These are phyloP conservation scores for Chironomus riparius DNA, from an alignment of 2,888 invertebrate genomes.

Conservation along the genomic window DNA sequence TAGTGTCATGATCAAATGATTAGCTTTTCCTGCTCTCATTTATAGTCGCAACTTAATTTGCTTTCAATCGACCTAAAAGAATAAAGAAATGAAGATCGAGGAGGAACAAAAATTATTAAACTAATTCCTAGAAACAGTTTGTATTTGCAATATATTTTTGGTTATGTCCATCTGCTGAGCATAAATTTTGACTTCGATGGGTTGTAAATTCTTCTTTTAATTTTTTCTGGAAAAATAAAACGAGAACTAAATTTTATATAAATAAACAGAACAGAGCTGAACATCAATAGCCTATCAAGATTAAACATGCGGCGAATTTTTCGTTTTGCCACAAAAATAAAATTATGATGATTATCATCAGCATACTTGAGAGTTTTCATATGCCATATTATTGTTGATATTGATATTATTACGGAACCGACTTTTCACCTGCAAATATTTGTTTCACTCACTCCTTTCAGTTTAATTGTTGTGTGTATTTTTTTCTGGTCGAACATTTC, in stretches of 20 bases:
- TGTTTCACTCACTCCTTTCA: not conserved
- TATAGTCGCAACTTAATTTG: no score
- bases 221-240: not conserved
- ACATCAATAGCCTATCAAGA: constrained; percentile 5
- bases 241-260: no score
- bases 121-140: no score
- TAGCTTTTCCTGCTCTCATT: constrained; percentile 7
- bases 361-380: not conserved
- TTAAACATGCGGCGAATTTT: not conserved
- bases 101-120: no score
- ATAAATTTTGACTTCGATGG: not conserved
- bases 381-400: not conserved
- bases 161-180: constrained; percentile 1
- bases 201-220: not conserved
- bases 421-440: constrained; percentile 18
- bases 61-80: not conserved
- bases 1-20: constrained; percentile 26
- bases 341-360: not conserved
- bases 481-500: not conserved
- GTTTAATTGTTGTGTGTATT: not conserved
- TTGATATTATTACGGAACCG: not conserved
- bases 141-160: not conserved
- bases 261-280: not conserved
- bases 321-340: not conserved
- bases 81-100: no score